These are phyloP conservation scores for Cossypha dichroa DNA, from an alignment of 2,797 vertebrate species.

Conservation along the genomic window DNA sequence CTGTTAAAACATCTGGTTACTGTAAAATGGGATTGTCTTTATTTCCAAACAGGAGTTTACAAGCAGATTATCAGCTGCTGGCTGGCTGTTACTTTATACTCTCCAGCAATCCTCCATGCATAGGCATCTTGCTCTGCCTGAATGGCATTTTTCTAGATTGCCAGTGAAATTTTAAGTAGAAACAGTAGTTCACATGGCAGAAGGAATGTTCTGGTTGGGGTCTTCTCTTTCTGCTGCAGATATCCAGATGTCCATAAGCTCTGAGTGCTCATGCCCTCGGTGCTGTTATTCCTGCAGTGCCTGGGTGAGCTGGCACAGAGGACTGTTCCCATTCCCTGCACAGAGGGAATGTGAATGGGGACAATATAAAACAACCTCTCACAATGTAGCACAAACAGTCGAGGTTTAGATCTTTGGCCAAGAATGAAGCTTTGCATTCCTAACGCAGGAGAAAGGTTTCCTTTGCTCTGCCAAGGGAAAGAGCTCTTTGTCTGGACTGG, in stretches of 20 bases:
- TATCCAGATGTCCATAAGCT: not conserved
- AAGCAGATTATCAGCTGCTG: conserved; percentile 66
- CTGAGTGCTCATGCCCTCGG: not conserved
- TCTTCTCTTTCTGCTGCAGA: not conserved
- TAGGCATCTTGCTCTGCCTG: not conserved
- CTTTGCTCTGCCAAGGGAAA: not conserved
- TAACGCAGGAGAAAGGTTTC: conserved; percentile 17
- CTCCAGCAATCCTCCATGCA: not conserved
- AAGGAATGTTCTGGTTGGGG: not conserved
- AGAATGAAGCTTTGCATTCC: conserved; percentile 33
- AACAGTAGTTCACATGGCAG: not conserved
- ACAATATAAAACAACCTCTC: conserved; percentile 24
- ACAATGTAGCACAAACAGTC: not conserved
- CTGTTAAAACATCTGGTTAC: conserved; percentile 68
- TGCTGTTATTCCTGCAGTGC: not conserved
- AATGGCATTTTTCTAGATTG: not conserved
- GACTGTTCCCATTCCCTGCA: not conserved
- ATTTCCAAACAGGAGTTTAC: conserved; percentile 68
- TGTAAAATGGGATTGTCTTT: conserved; percentile 69
- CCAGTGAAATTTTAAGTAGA: not conserved
- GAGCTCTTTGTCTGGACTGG: not conserved
- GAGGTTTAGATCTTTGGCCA: conserved; percentile 37
- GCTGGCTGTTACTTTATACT: conserved; percentile 11
- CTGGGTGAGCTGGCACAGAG: not conserved
- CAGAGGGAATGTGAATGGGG: not conserved